A percentile compares a stretch with the other conserved stretches of the same genome.
Conservation (phyloP, 2,113 vertebrate genomes). For the Collichthys lucidus region DNA sequence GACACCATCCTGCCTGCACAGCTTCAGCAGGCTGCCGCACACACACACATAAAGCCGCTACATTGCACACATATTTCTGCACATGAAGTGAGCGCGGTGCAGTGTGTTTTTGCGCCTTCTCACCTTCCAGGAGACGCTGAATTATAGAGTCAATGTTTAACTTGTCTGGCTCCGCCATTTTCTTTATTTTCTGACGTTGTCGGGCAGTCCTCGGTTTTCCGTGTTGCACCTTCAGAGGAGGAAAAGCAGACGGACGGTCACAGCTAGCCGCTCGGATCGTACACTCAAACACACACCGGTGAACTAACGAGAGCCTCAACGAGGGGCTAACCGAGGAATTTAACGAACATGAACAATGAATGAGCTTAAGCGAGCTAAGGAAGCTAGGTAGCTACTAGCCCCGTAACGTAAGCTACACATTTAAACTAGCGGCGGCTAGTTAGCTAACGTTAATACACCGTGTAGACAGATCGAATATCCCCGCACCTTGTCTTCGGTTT, state of each 20-base stretch:
- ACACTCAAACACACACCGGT: background rate
- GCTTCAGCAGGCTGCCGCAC: conserved; percentile 15
- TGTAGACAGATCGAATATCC: too few species aligned
- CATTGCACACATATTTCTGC: background rate
- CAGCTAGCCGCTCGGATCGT: background rate
- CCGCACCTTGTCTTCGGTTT: conserved; percentile 42
- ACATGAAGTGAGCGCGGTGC: too few species aligned
- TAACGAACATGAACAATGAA: conserved; percentile 47
- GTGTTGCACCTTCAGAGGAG: conserved; percentile 58
- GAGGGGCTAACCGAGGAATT: background rate
- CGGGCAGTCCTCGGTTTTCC: conserved; percentile 70
- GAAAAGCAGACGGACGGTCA: background rate
- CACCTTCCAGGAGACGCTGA: conserved; percentile 95
- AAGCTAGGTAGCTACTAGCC: conserved; percentile 58
- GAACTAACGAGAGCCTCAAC: background rate
- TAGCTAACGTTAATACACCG: conserved; percentile 32
- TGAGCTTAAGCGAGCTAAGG: conserved; percentile 61
- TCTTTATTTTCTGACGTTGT: conserved; percentile 81
- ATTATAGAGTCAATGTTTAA: conserved; percentile 98
- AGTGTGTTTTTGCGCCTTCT: conserved; percentile 45
- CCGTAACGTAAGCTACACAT: conserved; percentile 40
- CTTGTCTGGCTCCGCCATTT: conserved; percentile 91
- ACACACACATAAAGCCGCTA: background rate
- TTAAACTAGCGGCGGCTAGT: conserved; percentile 36
- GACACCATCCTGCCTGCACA: background rate